These are phyloP conservation scores for Leucopternis melanops DNA, from an alignment of 2,113 vertebrate species.

Conservation along the genomic window DNA sequence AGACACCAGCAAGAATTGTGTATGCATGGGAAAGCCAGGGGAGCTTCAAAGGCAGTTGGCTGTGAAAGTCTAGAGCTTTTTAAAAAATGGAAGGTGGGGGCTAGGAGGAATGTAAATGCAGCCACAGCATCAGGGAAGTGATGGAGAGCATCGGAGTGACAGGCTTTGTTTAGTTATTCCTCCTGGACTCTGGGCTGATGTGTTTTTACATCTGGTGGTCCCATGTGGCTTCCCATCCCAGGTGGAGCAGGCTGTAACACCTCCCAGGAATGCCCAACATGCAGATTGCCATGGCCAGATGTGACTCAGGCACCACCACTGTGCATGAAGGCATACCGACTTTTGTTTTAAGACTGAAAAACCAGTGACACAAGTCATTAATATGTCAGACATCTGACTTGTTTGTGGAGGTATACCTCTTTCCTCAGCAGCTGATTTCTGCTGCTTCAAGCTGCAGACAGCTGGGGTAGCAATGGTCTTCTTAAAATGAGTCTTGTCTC, in stretches of 20 bases:
- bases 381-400: background rate
- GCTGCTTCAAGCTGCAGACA: background rate
- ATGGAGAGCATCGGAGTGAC: background rate
- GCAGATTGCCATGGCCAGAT: background rate
- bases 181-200: background rate
- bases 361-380: background rate
- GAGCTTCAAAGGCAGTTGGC: background rate
- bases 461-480: background rate
- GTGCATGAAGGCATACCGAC: background rate
- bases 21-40: background rate
- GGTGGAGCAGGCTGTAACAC: background rate
- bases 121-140: background rate
- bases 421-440: background rate
- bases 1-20: background rate
- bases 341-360: background rate
- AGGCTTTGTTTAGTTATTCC: background rate
- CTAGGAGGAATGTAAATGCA: background rate
- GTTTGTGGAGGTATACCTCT: background rate
- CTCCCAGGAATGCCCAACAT: background rate
- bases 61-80: background rate
- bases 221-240: background rate
- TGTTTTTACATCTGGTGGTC: background rate
- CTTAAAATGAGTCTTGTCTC: background rate
- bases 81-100: background rate
- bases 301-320: background rate